Conservation (phyloP, 2,888 invertebrate species). For the Daptonema setosum region DNA sequence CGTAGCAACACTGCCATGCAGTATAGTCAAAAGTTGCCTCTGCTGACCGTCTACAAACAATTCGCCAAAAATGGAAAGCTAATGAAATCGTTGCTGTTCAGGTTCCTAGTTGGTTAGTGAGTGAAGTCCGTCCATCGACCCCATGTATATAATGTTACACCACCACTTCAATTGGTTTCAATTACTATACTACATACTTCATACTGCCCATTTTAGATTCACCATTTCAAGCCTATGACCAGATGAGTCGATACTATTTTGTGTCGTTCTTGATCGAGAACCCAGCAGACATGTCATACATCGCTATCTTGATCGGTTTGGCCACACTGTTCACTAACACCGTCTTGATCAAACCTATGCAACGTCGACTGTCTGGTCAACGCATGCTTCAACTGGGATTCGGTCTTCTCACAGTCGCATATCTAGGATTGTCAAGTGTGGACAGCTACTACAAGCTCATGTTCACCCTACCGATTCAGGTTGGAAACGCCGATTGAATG, state of each 20-base stretch:
- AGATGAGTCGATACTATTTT: constrained; percentile 15
- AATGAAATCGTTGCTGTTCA: background rate
- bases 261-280: constrained; percentile 13
- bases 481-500: constrained; percentile 2
- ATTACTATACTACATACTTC: constrained; percentile 8
- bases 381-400: constrained; percentile 13
- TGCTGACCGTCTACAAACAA: constrained; percentile 10
- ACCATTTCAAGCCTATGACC: constrained; percentile 20
- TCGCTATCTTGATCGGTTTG: constrained; percentile 13
- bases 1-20: background rate
- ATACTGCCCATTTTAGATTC: too few relatives aligned
- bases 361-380: constrained; percentile 13
- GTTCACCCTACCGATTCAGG: constrained; percentile 19
- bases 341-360: constrained; percentile 15
- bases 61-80: constrained; percentile 7
- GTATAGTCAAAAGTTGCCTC: background rate
- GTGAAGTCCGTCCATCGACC: too few relatives aligned
- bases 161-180: background rate
- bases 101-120: background rate
- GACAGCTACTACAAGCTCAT: constrained; percentile 11
- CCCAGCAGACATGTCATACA: constrained; percentile 13
- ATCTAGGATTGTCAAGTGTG: constrained; percentile 13
- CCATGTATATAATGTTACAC: too few relatives aligned
- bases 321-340: constrained; percentile 15
- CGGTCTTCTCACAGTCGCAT: constrained; percentile 11